A percentile compares a stretch with the other conserved stretches of the same genome.
Conservation (phyloP, 2,888 invertebrate species). For the Halocaridina rubra region DNA sequence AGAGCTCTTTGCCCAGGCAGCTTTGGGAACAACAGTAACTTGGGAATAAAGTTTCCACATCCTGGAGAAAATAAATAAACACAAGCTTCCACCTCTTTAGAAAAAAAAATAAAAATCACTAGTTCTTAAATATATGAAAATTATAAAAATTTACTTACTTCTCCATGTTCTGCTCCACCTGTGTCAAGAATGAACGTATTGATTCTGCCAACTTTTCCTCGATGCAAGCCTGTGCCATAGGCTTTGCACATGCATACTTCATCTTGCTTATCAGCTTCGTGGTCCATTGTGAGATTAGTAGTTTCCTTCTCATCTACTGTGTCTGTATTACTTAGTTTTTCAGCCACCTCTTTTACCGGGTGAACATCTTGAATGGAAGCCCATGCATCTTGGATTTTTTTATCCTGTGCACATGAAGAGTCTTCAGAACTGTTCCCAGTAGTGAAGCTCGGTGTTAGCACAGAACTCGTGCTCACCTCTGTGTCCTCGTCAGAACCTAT, state of each 20-base stretch:
- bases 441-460: neutral
- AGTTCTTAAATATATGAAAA: too few species aligned
- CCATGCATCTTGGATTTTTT: too few species aligned
- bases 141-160: slow-evolving; percentile 9
- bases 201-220: neutral
- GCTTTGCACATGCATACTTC: slow-evolving; percentile 3
- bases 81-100: too few species aligned
- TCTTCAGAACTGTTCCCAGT: neutral
- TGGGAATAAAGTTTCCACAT: too few species aligned
- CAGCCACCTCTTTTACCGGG: too few species aligned
- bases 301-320: neutral
- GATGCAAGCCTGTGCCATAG: slow-evolving; percentile 26
- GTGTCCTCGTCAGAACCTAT: neutral
- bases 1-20: too few species aligned
- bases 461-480: neutral
- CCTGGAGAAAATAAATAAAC: too few species aligned
- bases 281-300: neutral
- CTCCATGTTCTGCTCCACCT: slow-evolving; percentile 26
- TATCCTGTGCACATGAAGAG: neutral
- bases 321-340: neutral
- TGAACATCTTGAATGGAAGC: too few species aligned
- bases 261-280: neutral
- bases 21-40: too few species aligned
- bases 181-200: slow-evolving; percentile 39
- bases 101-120: too few species aligned